Conservation (phyloP, 2,113 vertebrate species). For the Phaethon lepturus region DNA sequence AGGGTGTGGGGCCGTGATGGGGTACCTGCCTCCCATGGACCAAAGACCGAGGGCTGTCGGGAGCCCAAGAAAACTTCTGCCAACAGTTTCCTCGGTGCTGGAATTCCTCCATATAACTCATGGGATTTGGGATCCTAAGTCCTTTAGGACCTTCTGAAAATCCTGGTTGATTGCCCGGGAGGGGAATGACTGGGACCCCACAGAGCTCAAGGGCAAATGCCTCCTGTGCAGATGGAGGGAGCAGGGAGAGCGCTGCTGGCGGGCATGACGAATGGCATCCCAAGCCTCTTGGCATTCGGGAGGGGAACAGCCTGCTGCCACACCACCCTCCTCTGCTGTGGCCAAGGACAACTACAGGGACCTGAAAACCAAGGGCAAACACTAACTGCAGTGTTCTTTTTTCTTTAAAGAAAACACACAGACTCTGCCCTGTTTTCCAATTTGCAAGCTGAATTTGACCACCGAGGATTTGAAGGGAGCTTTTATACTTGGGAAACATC, state of each 20-base stretch:
- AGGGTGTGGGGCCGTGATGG: rapidly evolving
- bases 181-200: rapidly evolving
- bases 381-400: not conserved
- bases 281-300: not conserved
- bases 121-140: not conserved
- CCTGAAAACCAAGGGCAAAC: not conserved
- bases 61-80: not conserved
- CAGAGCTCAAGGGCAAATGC: rapidly evolving
- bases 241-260: not conserved
- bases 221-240: too few species aligned
- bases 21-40: not conserved
- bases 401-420: not conserved
- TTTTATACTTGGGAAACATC: not conserved
- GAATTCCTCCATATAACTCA: not conserved
- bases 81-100: not conserved
- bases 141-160: not conserved
- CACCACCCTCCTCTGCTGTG: rapidly evolving
- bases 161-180: not conserved
- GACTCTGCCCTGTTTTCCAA: not conserved
- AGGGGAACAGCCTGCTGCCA: not conserved
- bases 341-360: not conserved
- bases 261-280: rapidly evolving
- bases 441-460: not conserved
- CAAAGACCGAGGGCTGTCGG: rapidly evolving
- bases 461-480: not conserved